Conservation (phyloP, 2,888 invertebrate species). For the Mesorhabditis spiculigera region DNA sequence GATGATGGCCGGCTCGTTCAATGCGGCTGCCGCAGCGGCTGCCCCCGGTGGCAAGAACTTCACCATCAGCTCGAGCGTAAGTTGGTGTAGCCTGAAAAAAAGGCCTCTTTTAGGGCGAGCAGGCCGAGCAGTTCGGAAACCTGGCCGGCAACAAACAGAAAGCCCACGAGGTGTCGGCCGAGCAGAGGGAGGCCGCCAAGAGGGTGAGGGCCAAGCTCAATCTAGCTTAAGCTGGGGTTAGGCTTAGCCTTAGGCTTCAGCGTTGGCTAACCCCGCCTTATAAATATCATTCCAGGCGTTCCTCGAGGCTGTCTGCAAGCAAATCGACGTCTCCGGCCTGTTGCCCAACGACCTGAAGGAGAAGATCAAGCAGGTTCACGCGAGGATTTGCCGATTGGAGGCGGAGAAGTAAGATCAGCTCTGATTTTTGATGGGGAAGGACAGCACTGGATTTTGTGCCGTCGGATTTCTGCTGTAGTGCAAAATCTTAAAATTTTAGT, state of each 20-base stretch:
- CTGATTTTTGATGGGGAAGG: too few species aligned
- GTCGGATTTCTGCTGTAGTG: too few species aligned
- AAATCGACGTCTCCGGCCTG: conserved; percentile 48
- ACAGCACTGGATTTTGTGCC: too few species aligned
- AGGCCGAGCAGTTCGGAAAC: conserved; percentile 43
- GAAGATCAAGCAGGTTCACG: conserved; percentile 54
- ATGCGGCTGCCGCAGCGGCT: conserved; percentile 40
- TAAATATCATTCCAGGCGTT: conserved; percentile 24
- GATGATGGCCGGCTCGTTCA: conserved; percentile 58
- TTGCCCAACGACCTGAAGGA: conserved; percentile 56
- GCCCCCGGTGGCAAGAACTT: conserved; percentile 51
- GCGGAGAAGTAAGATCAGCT: conserved; percentile 38
- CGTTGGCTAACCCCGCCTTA: not conserved
- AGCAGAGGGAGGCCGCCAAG: conserved; percentile 52
- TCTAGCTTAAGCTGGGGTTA: too few species aligned
- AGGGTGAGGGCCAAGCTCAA: conserved; percentile 12
- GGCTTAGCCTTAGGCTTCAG: too few species aligned
- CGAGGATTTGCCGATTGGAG: conserved; percentile 54
- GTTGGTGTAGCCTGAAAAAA: not conserved
- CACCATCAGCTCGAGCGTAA: conserved; percentile 35
- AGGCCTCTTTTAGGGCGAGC: conserved; percentile 27
- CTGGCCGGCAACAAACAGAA: conserved; percentile 26
- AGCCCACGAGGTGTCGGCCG: conserved; percentile 28
- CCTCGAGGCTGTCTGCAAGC: conserved; percentile 47
- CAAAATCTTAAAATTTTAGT: too few species aligned